Evolutionary conservation across 1,140 invertebrate genomes (phyloP), one percentile per base, ranked within the genome.

Genomic region (Mya arenaria): DNA sequence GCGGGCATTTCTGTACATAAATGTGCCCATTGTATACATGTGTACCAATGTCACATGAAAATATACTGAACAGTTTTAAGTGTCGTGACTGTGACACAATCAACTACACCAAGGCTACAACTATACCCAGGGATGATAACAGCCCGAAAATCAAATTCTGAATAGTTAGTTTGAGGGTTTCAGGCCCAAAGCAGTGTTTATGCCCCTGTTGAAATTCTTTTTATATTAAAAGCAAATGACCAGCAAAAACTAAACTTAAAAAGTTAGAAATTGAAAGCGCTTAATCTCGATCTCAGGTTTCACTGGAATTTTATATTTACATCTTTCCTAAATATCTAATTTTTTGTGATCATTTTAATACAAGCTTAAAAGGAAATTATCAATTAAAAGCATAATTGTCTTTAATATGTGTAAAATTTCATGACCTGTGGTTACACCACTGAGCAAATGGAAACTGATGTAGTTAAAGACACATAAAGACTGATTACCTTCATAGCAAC

Each of bases 401-500:
- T n/a, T n/a, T n/a, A n/a, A n/a, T n/a, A n/a, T n/a, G n/a, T n/a
- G n/a, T n/a, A n/a, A n/a, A n/a, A n/a, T n/a, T 19, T 19, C 19
- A 44, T 44, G 41, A 19, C 19, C 10, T 44, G 10, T 10, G 41
- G 19, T 44, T 10, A 44, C 10, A 44, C 41, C 10, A 10, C 19
- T 44, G 19, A 10, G 10, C 19, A 10, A 44, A 44, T 44, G 10
- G 10, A 44, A 10, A 44, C 19, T 10, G 41, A 44, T 10, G 19
- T 10, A 44, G 10, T 10, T 10, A 10, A 44, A 10, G 10, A 44
- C 19, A 1, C 19, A 52, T 52, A 52, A 1, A 52, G 25, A 52
- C 48, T 79, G n/a, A n/a, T 78, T 63, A 89, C 89, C 81, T 89
- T 84, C 19, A 83, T 86, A 48, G 73, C 86, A 39, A 82, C 74